Evolutionary conservation across 2,888 invertebrate species (phyloP), one percentile per base, ranked within the genome.

Genomic region (Julus scanicus): DNA sequence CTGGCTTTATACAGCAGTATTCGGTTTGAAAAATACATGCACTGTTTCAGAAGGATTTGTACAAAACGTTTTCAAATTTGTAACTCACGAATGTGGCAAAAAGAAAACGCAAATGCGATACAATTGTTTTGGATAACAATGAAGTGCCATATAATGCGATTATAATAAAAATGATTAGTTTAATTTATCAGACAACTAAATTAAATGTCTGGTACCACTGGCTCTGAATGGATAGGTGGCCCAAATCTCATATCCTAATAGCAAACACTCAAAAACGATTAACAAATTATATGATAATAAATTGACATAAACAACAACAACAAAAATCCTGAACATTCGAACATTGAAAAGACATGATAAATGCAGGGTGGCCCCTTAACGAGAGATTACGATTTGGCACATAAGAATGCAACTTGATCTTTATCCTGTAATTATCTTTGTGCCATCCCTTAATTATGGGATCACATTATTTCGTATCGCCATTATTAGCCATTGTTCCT

Each of bases 231-330:
- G 44, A 5, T 44, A 8, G 44, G 44, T 44, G 0, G 44, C 44
- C 44, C 8, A 44, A 44, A 8, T 44, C 44, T 44, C 44, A 44
- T 44, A 44, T 63, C 63, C 0, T n/a, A 63, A 15, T 2, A 63
- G n/a, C 17, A 63, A 63, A 63, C 53, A 63, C 17, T 1, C 63
- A n/a, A 63, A 6, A 20, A 20, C 63, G 63, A 63, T 63, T 63
- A 63, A 63, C n/a, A 63, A 63, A 63, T 63, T 63, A 63, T n/a
- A 63, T 63, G 63, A 63, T 63, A n/a, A 63, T 63, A 63, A 20
- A 63, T n/a, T 63, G 63, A 63, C n/a, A 17, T n/a, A 8, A n/a
- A 3, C 29, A 29, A 29, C 29, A 29, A 29, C 29, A 29, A 3
- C 6, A 57, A 57, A 57, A 57, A 57, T 4, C 15, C 4, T 57